Base-by-base conservation (phyloP, 1,140 invertebrate genomes). In the Psix sp. region DNA sequence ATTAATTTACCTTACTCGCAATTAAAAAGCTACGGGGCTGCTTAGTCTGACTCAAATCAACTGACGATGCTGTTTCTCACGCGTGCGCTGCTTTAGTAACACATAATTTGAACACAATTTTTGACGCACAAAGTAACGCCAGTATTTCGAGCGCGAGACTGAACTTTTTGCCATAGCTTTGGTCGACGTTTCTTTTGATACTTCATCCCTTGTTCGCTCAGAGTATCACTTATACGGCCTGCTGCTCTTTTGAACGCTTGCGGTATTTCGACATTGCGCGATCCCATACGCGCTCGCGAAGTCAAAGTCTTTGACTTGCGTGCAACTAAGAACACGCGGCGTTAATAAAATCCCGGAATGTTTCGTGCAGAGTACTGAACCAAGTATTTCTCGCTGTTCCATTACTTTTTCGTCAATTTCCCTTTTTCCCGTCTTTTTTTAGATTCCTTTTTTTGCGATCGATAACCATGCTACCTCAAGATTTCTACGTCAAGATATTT, bases 331-430 rank as follows among this genome's bases (percentile, higher is more conserved):
- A 33, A n/a, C n/a, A 35, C 24, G 39, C 17, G n/a, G 33, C 56
- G 46, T 59, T 56, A 54, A 56, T 70, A 60, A 62, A 68, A 68
- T 33, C n/a, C 3, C 24, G 54, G 45, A 59, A 52, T 59, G 52
- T 49, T 56, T 57, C 21, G 39, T 54, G 40, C 21, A 15, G 40
- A 54, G 40, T n/a, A n/a, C 26, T 42, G 49, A 45, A 10, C 20
- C 29, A 45, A 57, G 63, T 51, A 36, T 60, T 68, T 52, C 10
- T 31, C 15, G 36, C 46, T 2, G 40, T 68, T 59, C 43, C 52
- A 49, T 57, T 40, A 51, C 65, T 21, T 59, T 59, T 59, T 49
- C 33, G 15, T 26, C 38, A 31, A 46, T 48, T 31, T 46, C 6
- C 17, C 14, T 59, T 45, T 46, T 38, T 18, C 31, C 17, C 1